These are phyloP conservation scores for Hirtodrosophila histrioides DNA, from an alignment of 2,888 invertebrate genomes.

Conservation along the genomic window DNA sequence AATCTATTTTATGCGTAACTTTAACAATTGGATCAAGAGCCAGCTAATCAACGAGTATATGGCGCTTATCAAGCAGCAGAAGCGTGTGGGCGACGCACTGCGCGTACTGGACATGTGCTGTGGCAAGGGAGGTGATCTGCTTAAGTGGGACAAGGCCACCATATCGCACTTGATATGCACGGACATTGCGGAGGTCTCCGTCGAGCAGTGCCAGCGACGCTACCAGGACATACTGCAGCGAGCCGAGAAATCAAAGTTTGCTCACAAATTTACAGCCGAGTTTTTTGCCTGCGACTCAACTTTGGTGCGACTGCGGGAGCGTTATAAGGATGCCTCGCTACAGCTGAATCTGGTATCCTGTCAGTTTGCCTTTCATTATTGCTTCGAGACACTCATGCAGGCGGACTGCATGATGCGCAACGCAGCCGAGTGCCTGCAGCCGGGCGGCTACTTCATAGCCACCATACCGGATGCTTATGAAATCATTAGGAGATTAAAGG, in stretches of 20 bases:
- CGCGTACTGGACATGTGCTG: constrained; percentile 97
- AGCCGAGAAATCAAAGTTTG: constrained; percentile 74
- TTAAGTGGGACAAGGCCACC: constrained; percentile 96
- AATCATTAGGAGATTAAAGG: constrained; percentile 90
- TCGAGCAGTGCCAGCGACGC: constrained; percentile 94
- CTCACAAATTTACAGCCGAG: constrained; percentile 91
- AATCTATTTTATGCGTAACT: constrained; percentile 97
- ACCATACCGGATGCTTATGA: constrained; percentile 97
- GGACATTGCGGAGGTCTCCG: constrained; percentile 96
- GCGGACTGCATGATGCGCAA: constrained; percentile 97
- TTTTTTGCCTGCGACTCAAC: constrained; percentile 97
- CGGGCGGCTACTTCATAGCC: constrained; percentile 98
- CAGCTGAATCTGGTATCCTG: constrained; percentile 96
- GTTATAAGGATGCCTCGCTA: constrained; percentile 91
- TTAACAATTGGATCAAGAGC: constrained; percentile 99
- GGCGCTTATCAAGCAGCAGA: constrained; percentile 87
- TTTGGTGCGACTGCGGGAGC: constrained; percentile 90
- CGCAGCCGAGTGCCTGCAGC: constrained; percentile 93
- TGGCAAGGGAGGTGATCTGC: constrained; percentile 98
- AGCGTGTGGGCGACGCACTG: constrained; percentile 88
- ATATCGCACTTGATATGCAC: constrained; percentile 94
- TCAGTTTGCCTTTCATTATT: constrained; percentile 99
- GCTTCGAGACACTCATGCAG: constrained; percentile 94
- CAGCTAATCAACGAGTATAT: constrained; percentile 94
- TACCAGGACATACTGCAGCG: constrained; percentile 89